Evolutionary conservation across 2,888 invertebrate genomes (phyloP).

Genomic region (Acanthosoma haemorrhoidale): DNA sequence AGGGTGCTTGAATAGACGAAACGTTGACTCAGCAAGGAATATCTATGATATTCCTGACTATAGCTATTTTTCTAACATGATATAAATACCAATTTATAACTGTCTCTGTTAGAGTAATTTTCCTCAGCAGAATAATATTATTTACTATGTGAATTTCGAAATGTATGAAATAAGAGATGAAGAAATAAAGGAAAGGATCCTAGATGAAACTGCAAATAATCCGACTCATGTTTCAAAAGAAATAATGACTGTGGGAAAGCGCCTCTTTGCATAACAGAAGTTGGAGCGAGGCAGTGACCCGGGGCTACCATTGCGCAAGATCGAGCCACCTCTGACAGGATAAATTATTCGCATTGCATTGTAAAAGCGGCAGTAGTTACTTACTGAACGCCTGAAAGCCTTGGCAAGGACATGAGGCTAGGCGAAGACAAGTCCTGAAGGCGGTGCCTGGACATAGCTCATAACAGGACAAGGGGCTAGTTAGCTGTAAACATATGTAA

Average conservation of each 20-base stretch:
- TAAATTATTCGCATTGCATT: neutral
- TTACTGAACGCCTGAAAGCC: too few relatives aligned
- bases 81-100: too few relatives aligned
- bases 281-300: neutral
- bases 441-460: neutral
- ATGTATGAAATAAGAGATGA: neutral
- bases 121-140: too few relatives aligned
- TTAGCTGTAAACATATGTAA: neutral
- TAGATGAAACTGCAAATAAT: neutral
- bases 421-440: neutral
- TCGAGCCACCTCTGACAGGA: neutral
- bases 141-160: neutral
- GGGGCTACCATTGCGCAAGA: neutral
- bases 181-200: neutral
- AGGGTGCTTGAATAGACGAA: too few relatives aligned
- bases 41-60: too few relatives aligned
- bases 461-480: neutral
- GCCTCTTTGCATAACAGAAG: neutral
- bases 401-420: neutral
- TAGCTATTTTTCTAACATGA: too few relatives aligned
- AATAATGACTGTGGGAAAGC: neutral
- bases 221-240: neutral
- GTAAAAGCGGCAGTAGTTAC: too few relatives aligned
- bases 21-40: too few relatives aligned
- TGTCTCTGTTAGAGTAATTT: too few relatives aligned